Evolutionary conservation across 2,113 vertebrate species (phyloP).

Genomic region (Typhlomys cinereus): DNA sequence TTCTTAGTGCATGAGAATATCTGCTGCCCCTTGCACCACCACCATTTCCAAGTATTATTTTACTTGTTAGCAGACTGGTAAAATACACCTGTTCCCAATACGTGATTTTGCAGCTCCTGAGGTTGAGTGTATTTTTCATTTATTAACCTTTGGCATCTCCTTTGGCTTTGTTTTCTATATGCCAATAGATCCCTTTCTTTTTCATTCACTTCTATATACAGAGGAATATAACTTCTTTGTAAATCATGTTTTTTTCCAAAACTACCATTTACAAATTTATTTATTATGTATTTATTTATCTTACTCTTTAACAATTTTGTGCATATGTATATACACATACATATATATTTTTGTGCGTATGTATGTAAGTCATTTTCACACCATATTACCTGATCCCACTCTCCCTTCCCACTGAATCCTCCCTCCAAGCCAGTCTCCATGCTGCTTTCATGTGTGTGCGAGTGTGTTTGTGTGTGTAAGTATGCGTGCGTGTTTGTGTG

Average conservation of each 20-base stretch:
- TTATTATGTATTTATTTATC: no score
- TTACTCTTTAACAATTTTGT: no score
- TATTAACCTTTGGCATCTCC: background rate
- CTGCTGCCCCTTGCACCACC: background rate
- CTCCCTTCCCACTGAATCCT: no score
- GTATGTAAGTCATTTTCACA: no score
- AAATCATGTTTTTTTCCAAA: background rate
- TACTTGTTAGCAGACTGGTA: background rate
- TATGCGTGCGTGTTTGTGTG: no score
- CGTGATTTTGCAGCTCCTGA: background rate
- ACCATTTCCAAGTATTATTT: background rate
- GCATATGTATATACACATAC: no score
- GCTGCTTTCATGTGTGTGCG: no score
- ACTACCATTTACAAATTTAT: background rate
- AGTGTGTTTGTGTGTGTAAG: no score
- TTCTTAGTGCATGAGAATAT: background rate
- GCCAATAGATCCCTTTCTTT: background rate
- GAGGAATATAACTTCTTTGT: background rate
- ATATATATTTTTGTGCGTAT: no score
- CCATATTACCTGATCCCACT: no score
- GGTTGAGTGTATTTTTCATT: background rate
- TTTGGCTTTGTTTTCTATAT: conserved; percentile 18
- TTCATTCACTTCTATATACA: background rate
- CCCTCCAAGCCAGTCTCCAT: no score
- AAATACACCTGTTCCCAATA: background rate